phyloP scores from a whole-genome alignment of 2,113 vertebrate species.

The Nematolebias whitei region DNA sequence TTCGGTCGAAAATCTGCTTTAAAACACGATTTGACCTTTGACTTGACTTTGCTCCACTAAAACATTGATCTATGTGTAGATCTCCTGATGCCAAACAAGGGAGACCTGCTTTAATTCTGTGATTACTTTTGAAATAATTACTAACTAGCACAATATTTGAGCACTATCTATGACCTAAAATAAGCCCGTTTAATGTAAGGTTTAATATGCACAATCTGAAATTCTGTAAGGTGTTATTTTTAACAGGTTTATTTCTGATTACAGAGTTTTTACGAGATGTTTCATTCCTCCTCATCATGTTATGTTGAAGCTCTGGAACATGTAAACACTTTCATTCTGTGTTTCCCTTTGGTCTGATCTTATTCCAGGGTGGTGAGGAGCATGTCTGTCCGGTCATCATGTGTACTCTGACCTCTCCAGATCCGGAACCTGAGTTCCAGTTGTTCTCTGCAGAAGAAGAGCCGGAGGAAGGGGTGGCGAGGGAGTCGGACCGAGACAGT shows the following conservation, averaged over 20 bases:
- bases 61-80: too few species aligned
- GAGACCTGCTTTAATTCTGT: too few species aligned
- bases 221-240: too few species aligned
- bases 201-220: too few species aligned
- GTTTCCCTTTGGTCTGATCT: background rate
- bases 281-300: background rate
- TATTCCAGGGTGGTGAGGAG: conserved; percentile 77
- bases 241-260: too few species aligned
- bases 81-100: too few species aligned
- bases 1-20: conserved; percentile 11
- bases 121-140: too few species aligned
- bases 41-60: background rate
- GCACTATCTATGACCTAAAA: too few species aligned
- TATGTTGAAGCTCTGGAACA: background rate
- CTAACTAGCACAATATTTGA: too few species aligned
- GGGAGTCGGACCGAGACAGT: conserved; percentile 91
- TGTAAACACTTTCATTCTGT: conserved; percentile 8
- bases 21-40: background rate
- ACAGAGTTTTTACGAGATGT: too few species aligned
- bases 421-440: conserved; percentile 68
- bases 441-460: conserved; percentile 80
- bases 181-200: too few species aligned
- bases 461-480: conserved; percentile 68
- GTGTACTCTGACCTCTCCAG: conserved; percentile 79
- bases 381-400: conserved; percentile 79